These are phyloP conservation scores for Metellina segmentata DNA, from an alignment of 2,888 invertebrate species.

Conservation along the genomic window DNA sequence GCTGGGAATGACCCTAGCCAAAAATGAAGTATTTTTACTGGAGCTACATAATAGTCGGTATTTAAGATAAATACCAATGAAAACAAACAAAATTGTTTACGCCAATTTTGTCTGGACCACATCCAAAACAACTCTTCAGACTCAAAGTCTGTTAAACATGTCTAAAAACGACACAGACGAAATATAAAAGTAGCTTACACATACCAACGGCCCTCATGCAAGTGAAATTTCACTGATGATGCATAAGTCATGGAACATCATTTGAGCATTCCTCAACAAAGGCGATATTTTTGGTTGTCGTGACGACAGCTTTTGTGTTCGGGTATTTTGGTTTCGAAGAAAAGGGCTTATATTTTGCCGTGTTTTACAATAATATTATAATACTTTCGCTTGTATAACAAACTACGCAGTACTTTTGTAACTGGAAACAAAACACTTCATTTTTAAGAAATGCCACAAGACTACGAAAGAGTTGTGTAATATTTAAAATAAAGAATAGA, in stretches of 20 bases:
- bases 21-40: not conserved
- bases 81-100: conserved; percentile 51
- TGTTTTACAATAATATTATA: too few species aligned
- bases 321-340: not conserved
- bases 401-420: too few species aligned
- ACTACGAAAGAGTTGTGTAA: too few species aligned
- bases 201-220: not conserved
- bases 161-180: conserved; percentile 23
- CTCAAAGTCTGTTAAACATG: conserved; percentile 16
- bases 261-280: not conserved
- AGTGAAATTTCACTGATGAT: not conserved
- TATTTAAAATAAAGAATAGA: too few species aligned
- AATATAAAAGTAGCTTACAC: not conserved
- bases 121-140: conserved; percentile 29
- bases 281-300: not conserved
- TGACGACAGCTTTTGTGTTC: not conserved
- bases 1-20: not conserved
- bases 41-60: not conserved
- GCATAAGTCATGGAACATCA: not conserved
- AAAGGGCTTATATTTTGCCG: not conserved
- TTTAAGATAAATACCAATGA: conserved; percentile 22
- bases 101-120: conserved; percentile 10
- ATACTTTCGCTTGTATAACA: too few species aligned
- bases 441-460: too few species aligned
- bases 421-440: too few species aligned